Base-by-base conservation (phyloP, 2,888 invertebrate genomes). In the Eupelmus urozonus region DNA sequence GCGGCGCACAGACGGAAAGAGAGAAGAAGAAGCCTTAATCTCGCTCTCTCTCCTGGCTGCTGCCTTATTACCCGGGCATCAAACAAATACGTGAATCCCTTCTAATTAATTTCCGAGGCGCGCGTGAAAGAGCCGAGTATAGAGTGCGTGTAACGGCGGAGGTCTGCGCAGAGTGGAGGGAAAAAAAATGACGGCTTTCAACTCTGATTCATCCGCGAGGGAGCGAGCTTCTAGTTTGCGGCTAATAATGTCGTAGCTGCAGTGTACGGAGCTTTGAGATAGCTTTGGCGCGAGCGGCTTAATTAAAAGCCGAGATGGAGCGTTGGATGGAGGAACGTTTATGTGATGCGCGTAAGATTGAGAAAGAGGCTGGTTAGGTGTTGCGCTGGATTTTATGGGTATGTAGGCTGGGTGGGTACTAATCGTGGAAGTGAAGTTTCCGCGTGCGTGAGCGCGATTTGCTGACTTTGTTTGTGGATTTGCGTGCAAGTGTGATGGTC, bases 21-120 rank as follows among this genome's bases (percentile, higher is more conserved):
- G 59, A n/a, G n/a, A n/a, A n/a, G n/a, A n/a, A 75, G 79, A 79
- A 73, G 67, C 79, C 67, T 74, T 70, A 74, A 78, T 78, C 74
- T 78, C 23, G 74, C 57, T n/a, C 45, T 55, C 9, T 62, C 49
- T 45, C 66, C 45, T 45, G n/a, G 69, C 42, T 23, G 65, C 70
- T 63, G 78, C 62, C 80, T 80, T 75, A 78, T 78, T 78, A 80
- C 77, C 25, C 78, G 55, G 51, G 80, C 75, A 75, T 78, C 80
- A 75, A 80, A 67, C 80, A 78, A 78, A 78, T 80, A 80, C 75
- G 67, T 53, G 78, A 80, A 75, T 75, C 78, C n/a, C 80, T 75
- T 75, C 71, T 80, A 78, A 80, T 80, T 80, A 80, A 80, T 80
- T 78, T 78, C 80, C 80, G 75, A 80, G 67, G 71, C 75, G 70